These are phyloP conservation scores for Ischnura elegans DNA, from an alignment of 2,888 invertebrate genomes.

Conservation along the genomic window DNA sequence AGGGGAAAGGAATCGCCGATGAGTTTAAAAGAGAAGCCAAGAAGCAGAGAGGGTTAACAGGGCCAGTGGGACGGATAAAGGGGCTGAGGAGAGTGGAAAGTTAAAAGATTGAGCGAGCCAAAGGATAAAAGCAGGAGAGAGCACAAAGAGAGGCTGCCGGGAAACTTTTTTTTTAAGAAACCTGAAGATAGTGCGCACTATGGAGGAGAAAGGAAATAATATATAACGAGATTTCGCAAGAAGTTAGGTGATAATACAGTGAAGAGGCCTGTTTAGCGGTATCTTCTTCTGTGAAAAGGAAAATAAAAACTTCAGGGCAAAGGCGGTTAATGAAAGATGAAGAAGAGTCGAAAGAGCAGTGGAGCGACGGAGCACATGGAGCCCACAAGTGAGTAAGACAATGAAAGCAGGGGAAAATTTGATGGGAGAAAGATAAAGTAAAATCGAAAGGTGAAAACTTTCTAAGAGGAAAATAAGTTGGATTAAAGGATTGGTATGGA, in stretches of 20 bases:
- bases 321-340: neutral
- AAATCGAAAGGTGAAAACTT: neutral
- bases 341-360: neutral
- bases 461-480: neutral
- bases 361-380: neutral
- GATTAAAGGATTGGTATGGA: neutral
- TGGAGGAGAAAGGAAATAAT: neutral
- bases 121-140: neutral
- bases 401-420: neutral
- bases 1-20: neutral
- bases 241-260: neutral
- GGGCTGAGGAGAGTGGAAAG: neutral
- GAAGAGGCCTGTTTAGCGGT: conserved; percentile 16
- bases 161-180: neutral
- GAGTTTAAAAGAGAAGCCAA: conserved; percentile 9
- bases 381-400: neutral
- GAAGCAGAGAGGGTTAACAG: neutral
- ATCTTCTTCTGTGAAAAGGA: neutral
- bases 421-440: neutral
- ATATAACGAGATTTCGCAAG: neutral
- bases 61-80: neutral
- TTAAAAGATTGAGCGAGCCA: conserved; percentile 34
- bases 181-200: neutral
- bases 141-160: neutral
- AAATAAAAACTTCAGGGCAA: neutral